Evolutionary conservation across 1,140 invertebrate genomes (phyloP), one percentile per base, ranked within the genome.

Genomic region (Nebria ingens): DNA sequence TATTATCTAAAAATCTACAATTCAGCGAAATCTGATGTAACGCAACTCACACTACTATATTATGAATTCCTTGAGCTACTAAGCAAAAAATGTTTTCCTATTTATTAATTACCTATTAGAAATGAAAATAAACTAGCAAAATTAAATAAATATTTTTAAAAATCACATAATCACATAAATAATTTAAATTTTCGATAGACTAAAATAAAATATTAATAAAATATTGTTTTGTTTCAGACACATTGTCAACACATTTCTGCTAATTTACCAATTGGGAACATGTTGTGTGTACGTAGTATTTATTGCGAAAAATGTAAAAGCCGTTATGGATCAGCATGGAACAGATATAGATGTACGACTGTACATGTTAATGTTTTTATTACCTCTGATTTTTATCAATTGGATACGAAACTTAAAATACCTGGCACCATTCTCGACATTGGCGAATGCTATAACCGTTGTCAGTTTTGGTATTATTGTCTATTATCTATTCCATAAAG

Each of bases 281-380:
- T 92, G 91, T 65, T 91, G 88, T 71, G 89, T 93, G 2, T 94
- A 94, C 67, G 80, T 89, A 19, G 83, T 93, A 0, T 93, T 94
- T 66, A 84, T 93, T 51, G 78, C 86, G 0, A 79, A 77, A 17
- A 93, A 86, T 68, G 71, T 87, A 11, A 73, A 83, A 68, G 68
- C 73, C 61, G 84, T 86, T 59, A 76, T 73, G 62, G 64, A 73
- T 59, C 59, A 59, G 29, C 69, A 75, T 53, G 60, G 64, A 2
- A 60, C 66, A 1, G 62, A 66, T 1, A 59, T 79, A 1, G 71
- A 80, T 60, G 60, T 83, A 19, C 72, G 78, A 19, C 60, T 77
- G 1, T 84, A 84, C 66, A 81, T 86, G 72, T 64, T 79, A n/a
- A 76, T 81, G 3, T 63, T 87, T 12, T 68, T 91, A 1, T 51